These are phyloP conservation scores for Macquaria ambigua DNA, from an alignment of 2,113 vertebrate genomes.

Conservation along the genomic window DNA sequence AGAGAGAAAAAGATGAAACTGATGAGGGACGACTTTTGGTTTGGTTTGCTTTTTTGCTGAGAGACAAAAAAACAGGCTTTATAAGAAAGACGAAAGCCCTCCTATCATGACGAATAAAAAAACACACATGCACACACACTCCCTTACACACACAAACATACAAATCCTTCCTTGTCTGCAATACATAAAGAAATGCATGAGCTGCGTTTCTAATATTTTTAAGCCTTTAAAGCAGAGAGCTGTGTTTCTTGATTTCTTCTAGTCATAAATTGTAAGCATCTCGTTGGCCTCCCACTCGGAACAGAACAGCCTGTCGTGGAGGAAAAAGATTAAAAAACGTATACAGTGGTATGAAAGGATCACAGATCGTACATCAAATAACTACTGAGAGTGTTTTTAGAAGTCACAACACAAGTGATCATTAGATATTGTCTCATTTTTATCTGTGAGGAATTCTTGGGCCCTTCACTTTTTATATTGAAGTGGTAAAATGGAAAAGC, in stretches of 20 bases:
- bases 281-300: slow-evolving; percentile 38
- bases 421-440: slow-evolving; percentile 69
- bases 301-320: slow-evolving; percentile 36
- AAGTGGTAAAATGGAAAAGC: slow-evolving; percentile 73
- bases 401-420: slow-evolving; percentile 46
- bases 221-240: slow-evolving; percentile 81
- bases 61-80: slow-evolving; percentile 67
- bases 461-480: slow-evolving; percentile 66
- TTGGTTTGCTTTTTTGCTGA: slow-evolving; percentile 57
- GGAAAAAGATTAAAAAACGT: slow-evolving; percentile 32
- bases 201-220: slow-evolving; percentile 84
- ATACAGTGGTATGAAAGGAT: slow-evolving; percentile 44
- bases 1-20: slow-evolving; percentile 39
- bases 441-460: slow-evolving; percentile 67
- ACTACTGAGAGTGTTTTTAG: slow-evolving; percentile 56
- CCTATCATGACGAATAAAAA: slow-evolving; percentile 48
- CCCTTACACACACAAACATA: slow-evolving; percentile 51
- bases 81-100: slow-evolving; percentile 65
- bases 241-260: slow-evolving; percentile 77
- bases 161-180: slow-evolving; percentile 80
- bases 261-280: slow-evolving; percentile 79
- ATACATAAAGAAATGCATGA: slow-evolving; percentile 88
- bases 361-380: slow-evolving; percentile 63
- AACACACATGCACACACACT: slow-evolving; percentile 39
- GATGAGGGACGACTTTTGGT: slow-evolving; percentile 35